Percentiles rank a stretch among this genome's conserved stretches.
These are phyloP conservation scores for Acrobasis suavella DNA, from an alignment of 2,888 invertebrate species.

Conservation along the genomic window DNA sequence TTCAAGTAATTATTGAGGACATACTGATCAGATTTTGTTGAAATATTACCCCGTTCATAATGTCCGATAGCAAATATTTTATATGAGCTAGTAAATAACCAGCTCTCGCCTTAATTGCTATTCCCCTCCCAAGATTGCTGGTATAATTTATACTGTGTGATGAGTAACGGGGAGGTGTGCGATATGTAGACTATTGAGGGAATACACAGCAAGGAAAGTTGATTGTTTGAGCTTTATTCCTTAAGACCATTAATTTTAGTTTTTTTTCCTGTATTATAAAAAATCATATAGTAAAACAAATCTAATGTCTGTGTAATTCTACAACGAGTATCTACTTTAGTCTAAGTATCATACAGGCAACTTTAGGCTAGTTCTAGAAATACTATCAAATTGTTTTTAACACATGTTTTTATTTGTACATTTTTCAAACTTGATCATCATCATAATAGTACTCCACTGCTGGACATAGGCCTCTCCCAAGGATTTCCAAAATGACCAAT, in stretches of 20 bases:
- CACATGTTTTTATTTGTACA: too few species aligned
- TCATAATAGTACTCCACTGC: too few species aligned
- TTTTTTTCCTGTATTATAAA: too few species aligned
- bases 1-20: conserved; percentile 14
- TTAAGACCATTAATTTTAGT: not conserved
- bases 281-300: too few species aligned
- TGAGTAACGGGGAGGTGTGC: conserved; percentile 57
- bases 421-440: too few species aligned
- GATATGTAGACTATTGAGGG: conserved; percentile 41
- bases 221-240: not conserved
- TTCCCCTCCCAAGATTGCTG: conserved; percentile 45
- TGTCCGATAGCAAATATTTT: conserved; percentile 43
- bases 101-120: conserved; percentile 61
- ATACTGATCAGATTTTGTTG: conserved; percentile 38
- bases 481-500: too few species aligned
- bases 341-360: too few species aligned
- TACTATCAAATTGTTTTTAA: too few species aligned
- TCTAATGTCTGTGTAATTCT: too few species aligned
- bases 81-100: conserved; percentile 59
- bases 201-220: not conserved
- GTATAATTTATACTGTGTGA: conserved; percentile 61
- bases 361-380: too few species aligned
- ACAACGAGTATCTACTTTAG: too few species aligned
- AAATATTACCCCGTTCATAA: conserved; percentile 41
- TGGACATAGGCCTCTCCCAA: too few species aligned